Base-by-base conservation (phyloP, 2,113 vertebrate species). In the Phalacrocorax brasilianus region DNA sequence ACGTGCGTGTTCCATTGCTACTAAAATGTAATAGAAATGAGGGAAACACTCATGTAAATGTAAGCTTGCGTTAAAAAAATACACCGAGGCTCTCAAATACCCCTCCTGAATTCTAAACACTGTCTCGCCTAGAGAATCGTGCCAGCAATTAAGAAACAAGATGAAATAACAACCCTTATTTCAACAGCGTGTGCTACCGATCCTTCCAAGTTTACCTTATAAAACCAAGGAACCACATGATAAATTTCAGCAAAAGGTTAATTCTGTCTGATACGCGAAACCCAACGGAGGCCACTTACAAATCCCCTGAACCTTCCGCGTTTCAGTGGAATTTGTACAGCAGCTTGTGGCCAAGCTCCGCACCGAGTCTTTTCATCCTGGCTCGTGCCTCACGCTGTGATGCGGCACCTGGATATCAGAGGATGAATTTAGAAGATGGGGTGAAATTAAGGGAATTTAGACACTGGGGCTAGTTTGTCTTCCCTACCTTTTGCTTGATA, bases 381-480 rank as follows among this genome's bases (percentile, higher is more conserved):
- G 6, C 40, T 10, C 21, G 27, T 13, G 11, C 15, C 0, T 52
- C 20, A 22, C 24, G 0, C 6, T 42, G 61, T 24, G 33, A 3
- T 9, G 23, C 6, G 30, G 24, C 15, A 38, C 49, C 50, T n/a
- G 56, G 58, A 0, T 28, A 3, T 8, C 59, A 4, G 24, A 56
- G 63, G 19, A 6, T 32, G 10, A 28, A 14, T 61, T 52, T 35
- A 5, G 19, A 71, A 33, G 32, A 44, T 0, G 4, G 24, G 50
- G 17, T n/a, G 24, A 44, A 6, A 47, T 44, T 11, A 20, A 11
- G 4, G 35, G 35, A 33, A 38, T 75, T 42, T 23, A 23, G 45
- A 11, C 14, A 4, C 2, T 9, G 26, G 6, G 8, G 5, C 65
- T 35, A 12, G 12, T 62, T 49, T 63, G 52, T 72, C 38, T 71